A percentile compares a stretch with the other conserved stretches of the same genome.
Evolutionary conservation across 2,888 invertebrate species (phyloP).

Genomic region (Ophraella communa): DNA sequence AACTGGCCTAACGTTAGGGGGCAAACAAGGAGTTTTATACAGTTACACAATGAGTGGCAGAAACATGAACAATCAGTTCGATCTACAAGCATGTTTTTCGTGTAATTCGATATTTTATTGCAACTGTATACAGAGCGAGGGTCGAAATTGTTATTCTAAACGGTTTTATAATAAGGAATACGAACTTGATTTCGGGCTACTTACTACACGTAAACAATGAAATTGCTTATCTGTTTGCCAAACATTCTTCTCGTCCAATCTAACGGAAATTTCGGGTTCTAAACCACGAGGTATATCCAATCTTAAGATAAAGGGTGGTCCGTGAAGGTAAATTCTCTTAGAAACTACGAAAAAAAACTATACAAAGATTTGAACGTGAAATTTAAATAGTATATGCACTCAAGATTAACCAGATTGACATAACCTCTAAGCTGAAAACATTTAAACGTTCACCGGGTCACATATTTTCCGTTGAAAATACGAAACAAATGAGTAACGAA

Average conservation of each 20-base stretch:
- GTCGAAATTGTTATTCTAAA: constrained; percentile 32
- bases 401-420: no score
- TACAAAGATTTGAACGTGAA: no score
- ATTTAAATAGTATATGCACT: no score
- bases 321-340: not conserved
- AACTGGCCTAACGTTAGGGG: constrained; percentile 2
- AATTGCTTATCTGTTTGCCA: constrained; percentile 29
- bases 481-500: constrained; percentile 51
- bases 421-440: constrained; percentile 10
- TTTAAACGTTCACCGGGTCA: constrained; percentile 36
- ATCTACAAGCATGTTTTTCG: constrained; percentile 29
- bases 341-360: not conserved
- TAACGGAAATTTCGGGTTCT: constrained; percentile 32
- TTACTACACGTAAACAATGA: constrained; percentile 40
- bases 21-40: constrained; percentile 17
- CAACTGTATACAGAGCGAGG: constrained; percentile 34
- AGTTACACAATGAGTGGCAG: constrained; percentile 33
- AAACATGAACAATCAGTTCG: constrained; percentile 30
- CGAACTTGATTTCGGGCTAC: constrained; percentile 39
- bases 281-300: constrained; percentile 7
- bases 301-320: not conserved
- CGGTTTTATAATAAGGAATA: constrained; percentile 22
- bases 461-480: constrained; percentile 39
- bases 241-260: constrained; percentile 32
- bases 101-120: constrained; percentile 38